A percentile compares a stretch with the other conserved stretches of the same genome.
Conservation (phyloP, 2,113 vertebrate species). For the Prionailurus viverrinus region DNA sequence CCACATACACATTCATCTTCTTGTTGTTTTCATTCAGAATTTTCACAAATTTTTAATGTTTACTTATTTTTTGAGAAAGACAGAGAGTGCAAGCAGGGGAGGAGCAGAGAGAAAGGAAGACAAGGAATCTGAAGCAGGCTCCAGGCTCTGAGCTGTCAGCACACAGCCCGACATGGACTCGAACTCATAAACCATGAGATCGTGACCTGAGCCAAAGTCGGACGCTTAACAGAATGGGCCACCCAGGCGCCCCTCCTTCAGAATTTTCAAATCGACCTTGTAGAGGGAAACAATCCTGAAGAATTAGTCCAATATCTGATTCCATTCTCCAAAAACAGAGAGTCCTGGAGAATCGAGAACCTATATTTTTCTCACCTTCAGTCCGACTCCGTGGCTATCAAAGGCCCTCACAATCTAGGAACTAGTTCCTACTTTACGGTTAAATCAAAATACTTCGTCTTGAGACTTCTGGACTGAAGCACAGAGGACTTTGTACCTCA, state of each 20-base stretch:
- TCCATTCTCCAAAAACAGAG: background rate
- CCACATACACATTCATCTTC: background rate
- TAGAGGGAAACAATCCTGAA: background rate
- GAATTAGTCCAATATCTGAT: background rate
- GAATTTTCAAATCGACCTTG: background rate
- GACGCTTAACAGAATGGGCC: too few species aligned
- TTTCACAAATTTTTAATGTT: background rate
- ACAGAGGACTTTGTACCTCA: background rate
- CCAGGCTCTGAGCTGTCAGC: too few species aligned
- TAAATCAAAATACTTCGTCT: background rate
- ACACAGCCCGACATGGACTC: too few species aligned
- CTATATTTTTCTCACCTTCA: background rate
- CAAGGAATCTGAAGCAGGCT: too few species aligned
- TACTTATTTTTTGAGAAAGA: too few species aligned
- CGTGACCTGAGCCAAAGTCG: too few species aligned
- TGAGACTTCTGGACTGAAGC: background rate
- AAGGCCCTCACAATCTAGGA: background rate
- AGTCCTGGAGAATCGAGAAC: background rate
- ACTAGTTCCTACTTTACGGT: background rate
- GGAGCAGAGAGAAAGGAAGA: too few species aligned
- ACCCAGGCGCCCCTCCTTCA: background rate
- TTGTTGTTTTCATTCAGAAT: background rate
- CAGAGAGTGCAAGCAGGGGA: too few species aligned
- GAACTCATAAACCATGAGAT: too few species aligned
- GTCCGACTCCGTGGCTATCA: background rate